Evolutionary conservation across 2,113 vertebrate species (phyloP), one percentile per base, ranked within the genome.

Genomic region (Oostethus manadensis): DNA sequence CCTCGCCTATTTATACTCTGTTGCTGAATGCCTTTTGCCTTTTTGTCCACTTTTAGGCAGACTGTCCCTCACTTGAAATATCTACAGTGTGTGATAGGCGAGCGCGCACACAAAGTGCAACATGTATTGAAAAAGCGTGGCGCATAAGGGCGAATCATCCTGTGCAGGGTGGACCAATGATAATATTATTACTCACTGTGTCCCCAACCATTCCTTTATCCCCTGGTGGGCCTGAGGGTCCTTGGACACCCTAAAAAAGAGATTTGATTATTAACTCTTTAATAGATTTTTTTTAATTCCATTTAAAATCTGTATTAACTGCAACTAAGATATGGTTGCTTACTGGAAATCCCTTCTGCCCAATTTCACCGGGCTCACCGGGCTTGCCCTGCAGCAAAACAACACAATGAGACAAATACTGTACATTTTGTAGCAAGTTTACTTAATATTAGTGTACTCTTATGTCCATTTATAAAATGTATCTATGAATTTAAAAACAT

Each of bases 191-290:
- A 86, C 93, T 92, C 89, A 91, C 97, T 71, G 89, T 89, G 78
- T 93, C 88, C 79, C 97, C 97, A 80, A 86, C 81, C 70, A 92
- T 83, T 84, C 97, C 97, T 89, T 98, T 99, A 75, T 88, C 79
- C 76, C 97, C 97, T 59, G 92, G 89, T 64, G 92, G 88, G 70
- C 97, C 97, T 0, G 94, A 95, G 70, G 87, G 88, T 70, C 97
- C 97, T 55, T 89, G 91, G 76, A 95, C 80, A 64, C 96, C 95
- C 97, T 99, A 48, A 68, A 76, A 83, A 29, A 47, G 8, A 33
- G 4, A 8, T 3, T 14, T 8, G 18, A 21, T 15, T 43, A 23
- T 57, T 43, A 40, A 44, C 6, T 3, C 11, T 42, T 42, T 14
- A 3, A 42, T 42, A n/a, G n/a, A n/a, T 42, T 42, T 42, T 14